Percentiles rank a stretch among this genome's conserved stretches.
Conservation (phyloP, 2,888 invertebrate genomes). For the Neria commutata region DNA sequence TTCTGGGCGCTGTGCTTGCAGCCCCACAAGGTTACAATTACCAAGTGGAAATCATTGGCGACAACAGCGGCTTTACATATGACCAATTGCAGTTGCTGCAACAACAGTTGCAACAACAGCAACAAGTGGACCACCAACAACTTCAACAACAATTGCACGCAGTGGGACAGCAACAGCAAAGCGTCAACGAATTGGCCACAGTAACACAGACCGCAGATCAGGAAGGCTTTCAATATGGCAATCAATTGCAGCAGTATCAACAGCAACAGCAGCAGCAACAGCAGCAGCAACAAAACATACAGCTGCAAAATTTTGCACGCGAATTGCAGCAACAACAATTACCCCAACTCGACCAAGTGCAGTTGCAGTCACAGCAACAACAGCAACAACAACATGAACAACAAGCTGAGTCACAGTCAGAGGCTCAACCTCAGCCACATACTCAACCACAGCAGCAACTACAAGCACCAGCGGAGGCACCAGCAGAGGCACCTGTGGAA, state of each 20-base stretch:
- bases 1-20: conserved; percentile 17
- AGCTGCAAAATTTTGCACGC: too few species aligned
- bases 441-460: conserved; percentile 7
- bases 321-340: background rate
- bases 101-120: conserved; percentile 16
- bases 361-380: background rate
- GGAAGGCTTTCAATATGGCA: conserved; percentile 15
- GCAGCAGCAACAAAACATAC: conserved; percentile 7
- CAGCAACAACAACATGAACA: background rate
- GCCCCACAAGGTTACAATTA: conserved; percentile 33
- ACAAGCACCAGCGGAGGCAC: background rate
- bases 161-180: background rate
- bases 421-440: background rate
- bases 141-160: conserved; percentile 1
- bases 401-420: background rate
- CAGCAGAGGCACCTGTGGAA: too few species aligned
- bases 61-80: conserved; percentile 5
- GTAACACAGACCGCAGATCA: background rate
- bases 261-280: conserved; percentile 10
- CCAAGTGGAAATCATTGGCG: conserved; percentile 13
- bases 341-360: background rate
- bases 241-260: conserved; percentile 16
- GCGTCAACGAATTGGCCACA: background rate
- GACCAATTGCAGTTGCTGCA: conserved; percentile 21
- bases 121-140: conserved; percentile 14